Evolutionary conservation across 2,113 vertebrate genomes (phyloP).

Genomic region (Emydocephalus ijimae): DNA sequence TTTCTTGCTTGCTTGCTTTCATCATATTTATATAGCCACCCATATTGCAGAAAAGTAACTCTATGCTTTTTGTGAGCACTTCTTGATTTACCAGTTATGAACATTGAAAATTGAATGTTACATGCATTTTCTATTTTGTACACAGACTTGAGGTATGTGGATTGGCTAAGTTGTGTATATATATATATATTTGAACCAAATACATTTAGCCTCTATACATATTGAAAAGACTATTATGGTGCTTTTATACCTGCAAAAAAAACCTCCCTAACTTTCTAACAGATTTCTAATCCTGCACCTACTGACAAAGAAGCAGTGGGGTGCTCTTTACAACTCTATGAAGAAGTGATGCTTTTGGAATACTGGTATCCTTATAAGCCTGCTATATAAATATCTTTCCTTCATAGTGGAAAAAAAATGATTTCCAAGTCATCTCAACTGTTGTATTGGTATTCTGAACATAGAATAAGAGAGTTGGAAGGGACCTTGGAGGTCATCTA

Average conservation of each 20-base stretch:
- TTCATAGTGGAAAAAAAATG: background rate
- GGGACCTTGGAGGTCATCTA: background rate
- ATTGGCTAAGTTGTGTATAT: background rate
- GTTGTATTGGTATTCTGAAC: background rate
- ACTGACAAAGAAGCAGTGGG: background rate
- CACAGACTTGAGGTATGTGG: background rate
- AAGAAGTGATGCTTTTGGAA: background rate
- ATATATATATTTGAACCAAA: no score
- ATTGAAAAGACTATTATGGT: background rate
- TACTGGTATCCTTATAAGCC: background rate
- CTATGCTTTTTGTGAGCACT: background rate
- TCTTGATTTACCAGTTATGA: background rate
- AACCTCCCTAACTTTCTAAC: background rate
- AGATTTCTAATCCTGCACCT: background rate
- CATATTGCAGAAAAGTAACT: background rate
- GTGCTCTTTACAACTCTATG: background rate
- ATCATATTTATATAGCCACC: background rate
- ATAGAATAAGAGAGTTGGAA: background rate
- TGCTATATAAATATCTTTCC: background rate
- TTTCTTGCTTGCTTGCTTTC: background rate
- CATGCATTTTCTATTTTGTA: background rate
- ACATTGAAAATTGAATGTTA: background rate
- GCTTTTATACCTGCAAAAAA: background rate
- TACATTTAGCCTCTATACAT: background rate
- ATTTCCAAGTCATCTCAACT: background rate